Percentiles rank a stretch among this genome's conserved stretches.
phyloP scores from a whole-genome alignment of 2,113 vertebrate species.

The Theristicus caerulescens region DNA sequence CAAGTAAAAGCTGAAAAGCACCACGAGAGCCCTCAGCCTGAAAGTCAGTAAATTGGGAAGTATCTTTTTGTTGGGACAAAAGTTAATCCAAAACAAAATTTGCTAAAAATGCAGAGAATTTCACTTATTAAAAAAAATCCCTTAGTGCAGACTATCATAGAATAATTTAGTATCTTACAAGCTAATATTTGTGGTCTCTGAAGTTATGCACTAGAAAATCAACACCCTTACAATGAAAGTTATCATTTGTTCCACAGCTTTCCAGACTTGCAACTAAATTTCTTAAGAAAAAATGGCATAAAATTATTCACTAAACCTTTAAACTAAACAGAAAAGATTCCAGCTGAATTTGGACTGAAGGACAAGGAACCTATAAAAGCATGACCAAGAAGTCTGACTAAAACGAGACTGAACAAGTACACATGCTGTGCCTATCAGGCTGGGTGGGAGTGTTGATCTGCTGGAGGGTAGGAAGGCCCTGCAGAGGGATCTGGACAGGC shows the following conservation, averaged over 20 bases:
- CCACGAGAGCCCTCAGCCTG: not conserved
- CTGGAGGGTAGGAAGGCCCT: no score
- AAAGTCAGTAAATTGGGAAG: not conserved
- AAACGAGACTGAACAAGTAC: not conserved
- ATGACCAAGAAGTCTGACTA: not conserved
- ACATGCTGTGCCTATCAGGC: not conserved
- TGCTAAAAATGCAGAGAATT: not conserved
- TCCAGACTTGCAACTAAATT: not conserved
- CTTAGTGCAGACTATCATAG: not conserved
- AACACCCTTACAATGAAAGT: not conserved
- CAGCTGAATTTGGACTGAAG: not conserved
- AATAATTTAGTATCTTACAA: not conserved
- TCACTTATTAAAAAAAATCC: not conserved
- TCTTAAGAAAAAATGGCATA: not conserved
- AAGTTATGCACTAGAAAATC: not conserved
- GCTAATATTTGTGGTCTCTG: not conserved
- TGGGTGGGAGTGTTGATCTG: no score
- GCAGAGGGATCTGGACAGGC: no score
- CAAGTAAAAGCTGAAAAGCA: conserved; percentile 4
- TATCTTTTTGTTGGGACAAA: not conserved
- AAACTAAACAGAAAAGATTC: not conserved
- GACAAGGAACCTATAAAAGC: not conserved
- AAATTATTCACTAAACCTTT: not conserved
- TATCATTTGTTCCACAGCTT: not conserved
- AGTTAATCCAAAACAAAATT: not conserved